Conservation (phyloP, 2,113 vertebrate species). For the Beaufortia kweichowensis region DNA sequence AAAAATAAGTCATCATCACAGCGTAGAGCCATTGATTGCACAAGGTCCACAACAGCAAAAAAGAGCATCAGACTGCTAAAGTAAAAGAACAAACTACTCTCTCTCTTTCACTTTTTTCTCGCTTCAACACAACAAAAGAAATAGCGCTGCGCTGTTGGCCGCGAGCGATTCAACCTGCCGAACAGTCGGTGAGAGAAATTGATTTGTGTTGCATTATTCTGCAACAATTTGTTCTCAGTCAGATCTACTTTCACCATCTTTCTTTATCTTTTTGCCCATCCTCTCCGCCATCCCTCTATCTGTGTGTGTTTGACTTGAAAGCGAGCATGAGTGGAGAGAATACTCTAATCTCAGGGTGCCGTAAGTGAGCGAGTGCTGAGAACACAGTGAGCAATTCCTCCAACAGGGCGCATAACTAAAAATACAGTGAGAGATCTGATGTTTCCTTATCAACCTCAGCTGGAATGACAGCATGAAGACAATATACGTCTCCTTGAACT, state of each 20-base stretch:
- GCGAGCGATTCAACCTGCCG: slow-evolving; percentile 25
- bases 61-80: not conserved
- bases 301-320: not conserved
- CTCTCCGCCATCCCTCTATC: slow-evolving; percentile 1
- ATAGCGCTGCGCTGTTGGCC: slow-evolving; percentile 23
- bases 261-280: not conserved
- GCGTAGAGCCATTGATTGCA: slow-evolving; percentile 1
- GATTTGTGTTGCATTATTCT: slow-evolving; percentile 45
- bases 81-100: not conserved
- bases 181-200: slow-evolving; percentile 28
- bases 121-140: slow-evolving; percentile 14
- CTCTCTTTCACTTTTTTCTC: not conserved
- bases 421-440: slow-evolving; percentile 4
- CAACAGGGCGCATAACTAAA: not conserved
- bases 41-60: not conserved
- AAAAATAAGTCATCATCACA: slow-evolving; percentile 6
- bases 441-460: not conserved
- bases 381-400: slow-evolving; percentile 22
- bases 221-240: slow-evolving; percentile 47
- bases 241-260: slow-evolving; percentile 28
- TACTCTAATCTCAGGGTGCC: slow-evolving; percentile 12
- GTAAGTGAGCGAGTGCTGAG: not conserved
- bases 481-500: not conserved
- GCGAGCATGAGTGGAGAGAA: not conserved
- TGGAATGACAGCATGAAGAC: not conserved